phyloP scores from a whole-genome alignment of 2,888 invertebrate species.

The Crepidodera aurea region DNA sequence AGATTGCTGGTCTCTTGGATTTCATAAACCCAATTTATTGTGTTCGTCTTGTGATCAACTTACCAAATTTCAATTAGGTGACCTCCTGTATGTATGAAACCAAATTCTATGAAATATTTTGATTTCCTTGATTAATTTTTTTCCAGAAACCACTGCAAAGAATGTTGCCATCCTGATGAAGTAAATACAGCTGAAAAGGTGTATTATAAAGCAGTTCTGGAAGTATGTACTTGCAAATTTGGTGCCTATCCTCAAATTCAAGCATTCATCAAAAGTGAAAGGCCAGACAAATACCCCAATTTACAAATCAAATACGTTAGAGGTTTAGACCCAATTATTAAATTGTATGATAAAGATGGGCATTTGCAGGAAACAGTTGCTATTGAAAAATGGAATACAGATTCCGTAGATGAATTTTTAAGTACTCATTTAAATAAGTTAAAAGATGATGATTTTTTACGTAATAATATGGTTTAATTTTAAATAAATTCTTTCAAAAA shows the following conservation, averaged over 20 bases:
- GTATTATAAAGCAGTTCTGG: slow-evolving; percentile 90
- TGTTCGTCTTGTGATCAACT: slow-evolving; percentile 91
- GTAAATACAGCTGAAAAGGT: slow-evolving; percentile 71
- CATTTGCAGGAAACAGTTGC: slow-evolving; percentile 88
- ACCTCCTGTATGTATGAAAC: slow-evolving; percentile 64
- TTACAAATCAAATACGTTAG: slow-evolving; percentile 91
- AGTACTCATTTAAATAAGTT: slow-evolving; percentile 81
- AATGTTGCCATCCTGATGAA: slow-evolving; percentile 83
- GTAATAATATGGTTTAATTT: slow-evolving; percentile 67
- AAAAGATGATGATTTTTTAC: slow-evolving; percentile 67
- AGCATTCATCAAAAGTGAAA: slow-evolving; percentile 95
- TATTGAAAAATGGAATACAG: slow-evolving; percentile 98
- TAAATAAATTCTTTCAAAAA: slow-evolving; percentile 3
- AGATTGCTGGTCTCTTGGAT: slow-evolving; percentile 86
- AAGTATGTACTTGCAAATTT: slow-evolving; percentile 98
- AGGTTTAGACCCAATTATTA: slow-evolving; percentile 93
- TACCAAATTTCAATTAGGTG: slow-evolving; percentile 74
- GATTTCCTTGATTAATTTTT: not conserved
- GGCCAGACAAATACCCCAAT: slow-evolving; percentile 89
- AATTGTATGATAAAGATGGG: slow-evolving; percentile 84
- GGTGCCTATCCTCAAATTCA: slow-evolving; percentile 98
- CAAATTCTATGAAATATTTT: not conserved
- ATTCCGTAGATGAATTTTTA: slow-evolving; percentile 96
- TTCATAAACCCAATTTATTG: slow-evolving; percentile 82
- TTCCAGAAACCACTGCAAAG: slow-evolving; percentile 72